Base-by-base conservation (phyloP, 2,888 invertebrate species). In the Phytoseiulus persimilis region DNA sequence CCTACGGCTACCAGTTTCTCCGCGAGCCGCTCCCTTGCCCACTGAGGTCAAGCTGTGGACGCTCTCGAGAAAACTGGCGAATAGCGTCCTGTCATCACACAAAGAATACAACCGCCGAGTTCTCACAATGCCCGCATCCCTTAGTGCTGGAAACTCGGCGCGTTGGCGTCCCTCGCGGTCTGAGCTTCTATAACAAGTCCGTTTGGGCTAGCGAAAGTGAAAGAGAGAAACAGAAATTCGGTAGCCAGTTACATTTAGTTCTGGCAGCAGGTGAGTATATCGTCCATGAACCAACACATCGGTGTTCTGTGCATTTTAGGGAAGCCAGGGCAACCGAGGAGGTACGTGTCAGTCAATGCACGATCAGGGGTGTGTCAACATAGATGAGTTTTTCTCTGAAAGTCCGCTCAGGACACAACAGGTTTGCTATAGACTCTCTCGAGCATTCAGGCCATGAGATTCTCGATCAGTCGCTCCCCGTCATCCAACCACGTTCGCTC, bases 211-310 rank as follows among this genome's bases (percentile, higher is more conserved):
- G 5, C 65, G 65, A 65, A 3, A 2, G 9, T 3, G 5, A 39
- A 39, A 39, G 5, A 65, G 2, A 65, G 65, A 65, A 28, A 65
- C 65, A 18, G 18, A 9, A 65, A 65, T 65, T 65, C 18, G 65
- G 65, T 65, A 65, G 65, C 65, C 65, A 65, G 65, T 65, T 65
- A 65, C 65, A 65, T 28, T 3, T 23, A 65, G 65, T 28, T 28
- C 65, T 65, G 65, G 65, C 65, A 65, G 65, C 65, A 65, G 65
- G 65, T 65, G 65, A 65, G 65, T 65, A 65, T 65, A 65, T 28
- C 65, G 65, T 65, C 65, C 65, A 65, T 65, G 65, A 65, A 65
- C 65, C 65, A 65, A 65, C 65, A 65, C 65, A 65, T 65, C 65
- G 65, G 65, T 65, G 65, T 65, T 65, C 65, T 65, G 65, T 65